These are phyloP conservation scores for Drosophila quinaria DNA, from an alignment of 2,888 invertebrate genomes.

Conservation along the genomic window DNA sequence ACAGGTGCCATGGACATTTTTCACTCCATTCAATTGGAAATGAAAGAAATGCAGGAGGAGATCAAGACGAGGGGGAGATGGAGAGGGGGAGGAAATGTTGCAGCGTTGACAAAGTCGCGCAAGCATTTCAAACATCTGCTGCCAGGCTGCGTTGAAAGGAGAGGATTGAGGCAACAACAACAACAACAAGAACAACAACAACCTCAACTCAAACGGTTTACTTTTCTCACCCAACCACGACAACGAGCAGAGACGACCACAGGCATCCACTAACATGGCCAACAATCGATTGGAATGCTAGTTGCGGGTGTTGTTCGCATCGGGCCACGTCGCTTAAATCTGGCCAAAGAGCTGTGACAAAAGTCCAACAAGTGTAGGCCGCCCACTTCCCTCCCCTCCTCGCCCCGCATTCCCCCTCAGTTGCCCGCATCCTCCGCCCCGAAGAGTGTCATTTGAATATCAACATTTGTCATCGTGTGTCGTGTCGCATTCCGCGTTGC, in stretches of 20 bases:
- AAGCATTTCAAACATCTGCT: conserved; percentile 75
- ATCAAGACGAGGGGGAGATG: conserved; percentile 6
- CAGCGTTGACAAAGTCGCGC: conserved; percentile 66
- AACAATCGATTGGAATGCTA: conserved; percentile 76
- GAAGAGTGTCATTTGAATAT: conserved; percentile 78
- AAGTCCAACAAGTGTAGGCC: conserved; percentile 51
- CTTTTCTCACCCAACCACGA: conserved; percentile 70
- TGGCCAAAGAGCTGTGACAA: conserved; percentile 57
- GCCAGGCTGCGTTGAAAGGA: conserved; percentile 53
- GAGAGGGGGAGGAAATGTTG: conserved; percentile 18
- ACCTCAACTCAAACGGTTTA: conserved; percentile 56
- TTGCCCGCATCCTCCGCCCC: conserved; percentile 36
- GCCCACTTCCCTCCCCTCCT: conserved; percentile 13
- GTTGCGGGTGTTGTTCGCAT: conserved; percentile 66
- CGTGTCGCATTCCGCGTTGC: conserved; percentile 73
- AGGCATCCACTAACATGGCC: conserved; percentile 63
- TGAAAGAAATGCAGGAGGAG: conserved; percentile 18
- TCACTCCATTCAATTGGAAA: conserved; percentile 61
- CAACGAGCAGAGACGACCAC: conserved; percentile 30
- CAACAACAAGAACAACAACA: neutral
- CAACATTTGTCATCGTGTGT: conserved; percentile 82
- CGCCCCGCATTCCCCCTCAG: neutral
- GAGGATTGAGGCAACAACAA: conserved; percentile 35
- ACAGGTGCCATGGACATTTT: conserved; percentile 72
- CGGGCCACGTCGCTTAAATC: conserved; percentile 11